Percentiles rank a stretch among this genome's conserved stretches.
phyloP scores from a whole-genome alignment of 2,797 vertebrate species.

The Pogoniulus pusillus region DNA sequence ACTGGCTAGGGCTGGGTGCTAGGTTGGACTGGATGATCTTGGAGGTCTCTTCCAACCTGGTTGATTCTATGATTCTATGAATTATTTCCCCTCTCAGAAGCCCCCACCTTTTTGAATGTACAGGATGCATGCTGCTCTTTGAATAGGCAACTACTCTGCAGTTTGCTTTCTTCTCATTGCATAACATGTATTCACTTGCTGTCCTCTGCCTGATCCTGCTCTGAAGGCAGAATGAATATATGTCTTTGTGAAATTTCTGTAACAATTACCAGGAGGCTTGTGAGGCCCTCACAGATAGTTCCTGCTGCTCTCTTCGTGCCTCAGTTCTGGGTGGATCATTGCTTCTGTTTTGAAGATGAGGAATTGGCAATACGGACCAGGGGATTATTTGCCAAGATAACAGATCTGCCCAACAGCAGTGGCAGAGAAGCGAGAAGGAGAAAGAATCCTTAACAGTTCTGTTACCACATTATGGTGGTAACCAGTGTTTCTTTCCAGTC shows the following conservation, averaged over 20 bases:
- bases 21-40: too few relatives aligned
- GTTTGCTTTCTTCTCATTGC: not conserved
- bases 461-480: not conserved
- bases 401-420: not conserved
- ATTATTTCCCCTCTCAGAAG: not conserved
- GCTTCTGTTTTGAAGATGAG: not conserved
- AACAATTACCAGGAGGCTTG: not conserved
- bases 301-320: not conserved
- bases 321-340: not conserved
- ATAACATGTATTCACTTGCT: not conserved
- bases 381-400: not conserved
- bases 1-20: too few relatives aligned
- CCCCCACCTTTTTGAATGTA: not conserved
- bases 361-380: not conserved
- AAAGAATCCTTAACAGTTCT: not conserved
- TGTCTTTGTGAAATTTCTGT: not conserved
- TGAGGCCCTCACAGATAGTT: not conserved
- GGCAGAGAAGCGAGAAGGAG: not conserved
- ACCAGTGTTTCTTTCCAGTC: not conserved
- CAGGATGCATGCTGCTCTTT: not conserved
- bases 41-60: too few relatives aligned
- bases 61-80: too few relatives aligned
- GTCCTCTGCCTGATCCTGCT: not conserved
- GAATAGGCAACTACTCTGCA: not conserved
- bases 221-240: not conserved